phyloP scores from a whole-genome alignment of 2,888 invertebrate species.

The Sympetrum striolatum region DNA sequence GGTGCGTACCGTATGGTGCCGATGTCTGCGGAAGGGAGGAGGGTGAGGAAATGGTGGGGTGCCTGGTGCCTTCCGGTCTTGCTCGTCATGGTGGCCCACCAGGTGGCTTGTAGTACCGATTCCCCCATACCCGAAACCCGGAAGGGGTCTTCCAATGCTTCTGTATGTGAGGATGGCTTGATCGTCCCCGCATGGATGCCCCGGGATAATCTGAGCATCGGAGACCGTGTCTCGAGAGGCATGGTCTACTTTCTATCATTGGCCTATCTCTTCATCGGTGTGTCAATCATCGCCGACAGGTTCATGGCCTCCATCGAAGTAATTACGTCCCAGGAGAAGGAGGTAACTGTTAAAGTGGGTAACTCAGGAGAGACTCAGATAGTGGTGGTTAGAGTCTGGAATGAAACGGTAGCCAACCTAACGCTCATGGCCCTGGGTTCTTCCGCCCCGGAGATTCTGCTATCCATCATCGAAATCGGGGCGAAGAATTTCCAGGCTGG shows the following conservation, averaged over 20 bases:
- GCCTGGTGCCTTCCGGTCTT: constrained; percentile 11
- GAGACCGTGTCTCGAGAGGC: constrained; percentile 85
- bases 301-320: constrained; percentile 99
- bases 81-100: constrained; percentile 18
- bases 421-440: constrained; percentile 99
- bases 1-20: neutral
- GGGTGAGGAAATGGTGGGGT: constrained; percentile 14
- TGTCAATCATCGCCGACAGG: constrained; percentile 97
- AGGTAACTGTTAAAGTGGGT: constrained; percentile 87
- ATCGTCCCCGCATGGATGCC: constrained; percentile 90
- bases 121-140: neutral
- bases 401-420: constrained; percentile 98
- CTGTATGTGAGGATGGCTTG: constrained; percentile 80
- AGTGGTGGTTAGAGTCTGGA: constrained; percentile 95
- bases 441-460: constrained; percentile 96
- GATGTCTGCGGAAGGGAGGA: neutral
- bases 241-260: constrained; percentile 87
- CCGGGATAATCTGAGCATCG: constrained; percentile 73
- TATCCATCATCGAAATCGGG: constrained; percentile 97
- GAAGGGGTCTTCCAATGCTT: neutral
- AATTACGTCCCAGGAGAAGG: constrained; percentile 96
- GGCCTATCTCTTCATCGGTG: constrained; percentile 96
- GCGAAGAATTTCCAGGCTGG: constrained; percentile 95
- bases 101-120: neutral
- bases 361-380: constrained; percentile 83